Evolutionary conservation across 2,113 vertebrate species (phyloP), one percentile per base, ranked within the genome.

Genomic region (Lonchura striata): DNA sequence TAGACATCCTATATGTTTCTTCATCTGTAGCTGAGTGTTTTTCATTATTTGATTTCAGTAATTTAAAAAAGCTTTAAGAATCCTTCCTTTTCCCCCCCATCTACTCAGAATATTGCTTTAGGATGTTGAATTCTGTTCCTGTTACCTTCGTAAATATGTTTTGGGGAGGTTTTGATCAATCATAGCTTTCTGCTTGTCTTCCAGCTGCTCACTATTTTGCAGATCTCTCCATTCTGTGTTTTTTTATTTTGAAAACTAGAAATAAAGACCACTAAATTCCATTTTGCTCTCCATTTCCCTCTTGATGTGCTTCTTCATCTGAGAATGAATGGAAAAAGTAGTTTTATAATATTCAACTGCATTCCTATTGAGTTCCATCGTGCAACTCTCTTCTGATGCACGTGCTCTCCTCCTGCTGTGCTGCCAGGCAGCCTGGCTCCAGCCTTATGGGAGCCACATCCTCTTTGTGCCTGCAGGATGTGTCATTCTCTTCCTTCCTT

Each of bases 51-150:
- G 47, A 86, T 72, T 39, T 10, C 66, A 83, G 54, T 90, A 6
- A 54, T 90, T 94, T 71, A 75, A 75, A 89, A 74, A 86, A 69
- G 11, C 25, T 83, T 91, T 94, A 60, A 86, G 69, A 93, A 94
- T 75, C n/a, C 54, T 56, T 53, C 33, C 6, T 50, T 46, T 44
- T 41, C 37, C 20, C 35, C 37, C 20, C 35, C 76, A 93, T 93
- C 72, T 96, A 49, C 63, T 74, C 92, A 84, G 63, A 91, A 47
- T 60, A 52, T 79, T 94, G 28, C 46, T 89, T 17, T 33, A 76
- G 30, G 63, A 90, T 82, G 63, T 44, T 71, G 12, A 94, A 47
- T 82, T 15, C n/a, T 66, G 25, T 72, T 94, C 33, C n/a, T 91
- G 22, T 88, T 86, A 68, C n/a, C 46, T 77, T 83, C 86, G 27